phyloP scores from a whole-genome alignment of 64 coral and sea anemone species.

The Pachyseris speciosa region DNA sequence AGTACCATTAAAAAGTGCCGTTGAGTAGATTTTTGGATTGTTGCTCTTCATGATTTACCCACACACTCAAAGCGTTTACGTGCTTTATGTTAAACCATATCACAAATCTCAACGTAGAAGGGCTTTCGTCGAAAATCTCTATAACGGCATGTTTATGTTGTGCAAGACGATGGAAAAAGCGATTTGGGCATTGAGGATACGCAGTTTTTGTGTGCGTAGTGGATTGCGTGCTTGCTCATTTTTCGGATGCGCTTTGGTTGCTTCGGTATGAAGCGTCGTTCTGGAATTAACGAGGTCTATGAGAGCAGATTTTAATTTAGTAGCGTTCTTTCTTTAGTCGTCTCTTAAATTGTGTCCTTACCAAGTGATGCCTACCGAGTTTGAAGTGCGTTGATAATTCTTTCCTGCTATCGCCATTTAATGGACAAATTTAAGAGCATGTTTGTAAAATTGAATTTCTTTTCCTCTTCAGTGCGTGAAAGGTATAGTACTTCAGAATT shows the following conservation, averaged over 20 bases:
- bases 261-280: too few species aligned
- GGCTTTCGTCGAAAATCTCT: neutral
- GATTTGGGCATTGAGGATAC: neutral
- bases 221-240: neutral
- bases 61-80: neutral
- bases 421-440: neutral
- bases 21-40: too few species aligned
- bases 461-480: neutral
- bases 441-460: neutral
- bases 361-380: conserved; percentile 1
- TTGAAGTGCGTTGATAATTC: conserved; percentile 14
- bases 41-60: too few species aligned
- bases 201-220: neutral
- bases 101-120: neutral
- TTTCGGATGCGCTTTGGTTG: neutral
- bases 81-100: neutral
- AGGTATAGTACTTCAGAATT: neutral
- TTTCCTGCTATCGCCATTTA: neutral
- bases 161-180: neutral
- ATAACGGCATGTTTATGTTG: neutral
- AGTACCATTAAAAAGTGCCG: too few species aligned
- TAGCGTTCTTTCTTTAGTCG: neutral
- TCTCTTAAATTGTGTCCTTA: neutral
- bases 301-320: neutral
- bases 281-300: neutral